Evolutionary conservation across 2,888 invertebrate species (phyloP).

Genomic region (Atherix ibis): DNA sequence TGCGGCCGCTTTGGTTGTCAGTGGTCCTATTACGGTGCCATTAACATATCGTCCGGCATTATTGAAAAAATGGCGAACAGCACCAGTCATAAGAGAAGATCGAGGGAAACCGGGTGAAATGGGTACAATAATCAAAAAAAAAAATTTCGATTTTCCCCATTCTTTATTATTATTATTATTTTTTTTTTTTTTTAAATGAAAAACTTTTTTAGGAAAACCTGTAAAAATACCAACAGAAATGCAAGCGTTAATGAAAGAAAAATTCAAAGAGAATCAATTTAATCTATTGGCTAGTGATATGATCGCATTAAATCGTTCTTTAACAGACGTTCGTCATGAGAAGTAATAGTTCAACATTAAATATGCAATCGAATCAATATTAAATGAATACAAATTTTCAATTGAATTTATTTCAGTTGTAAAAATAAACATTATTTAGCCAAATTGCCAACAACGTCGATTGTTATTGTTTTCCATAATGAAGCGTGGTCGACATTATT

Average conservation of each 20-base stretch:
- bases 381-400: background rate
- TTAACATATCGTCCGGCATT: conserved; percentile 31
- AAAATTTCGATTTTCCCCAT: too few species aligned
- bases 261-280: conserved; percentile 97
- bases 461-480: conserved; percentile 98
- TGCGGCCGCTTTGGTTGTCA: too few species aligned
- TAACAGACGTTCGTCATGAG: conserved; percentile 84
- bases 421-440: conserved; percentile 62
- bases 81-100: conserved; percentile 49
- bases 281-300: conserved; percentile 95
- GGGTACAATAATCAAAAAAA: conserved; percentile 39
- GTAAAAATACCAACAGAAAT: conserved; percentile 78
- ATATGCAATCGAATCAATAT: background rate
- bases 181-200: too few species aligned
- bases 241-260: conserved; percentile 79
- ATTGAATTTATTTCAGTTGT: conserved; percentile 40
- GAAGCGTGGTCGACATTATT: conserved; percentile 96
- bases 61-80: conserved; percentile 56
- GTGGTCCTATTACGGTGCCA: conserved; percentile 22
- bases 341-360: conserved; percentile 45
- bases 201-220: conserved; percentile 42
- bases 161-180: too few species aligned
- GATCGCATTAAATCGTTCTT: conserved; percentile 89
- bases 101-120: conserved; percentile 73
- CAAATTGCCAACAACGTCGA: conserved; percentile 79